Conservation (phyloP, 2,888 invertebrate genomes). For the Mayetiola destructor region DNA sequence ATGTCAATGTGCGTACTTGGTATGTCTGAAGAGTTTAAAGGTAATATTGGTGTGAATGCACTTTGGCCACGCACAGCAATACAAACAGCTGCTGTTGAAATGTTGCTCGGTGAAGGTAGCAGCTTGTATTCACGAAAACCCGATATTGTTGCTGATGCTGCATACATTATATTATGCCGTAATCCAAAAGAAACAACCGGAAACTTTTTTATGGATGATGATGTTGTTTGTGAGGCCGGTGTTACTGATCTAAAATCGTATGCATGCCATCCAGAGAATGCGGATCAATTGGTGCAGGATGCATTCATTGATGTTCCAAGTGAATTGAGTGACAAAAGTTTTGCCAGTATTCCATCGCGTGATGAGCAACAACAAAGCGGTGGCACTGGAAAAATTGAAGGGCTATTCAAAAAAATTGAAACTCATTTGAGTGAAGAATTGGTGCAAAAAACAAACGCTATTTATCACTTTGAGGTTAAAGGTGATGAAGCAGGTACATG, state of each 20-base stretch:
- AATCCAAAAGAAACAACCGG: constrained; percentile 70
- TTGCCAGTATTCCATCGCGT: constrained; percentile 44
- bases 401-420: constrained; percentile 58
- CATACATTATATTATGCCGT: constrained; percentile 36
- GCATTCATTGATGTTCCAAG: constrained; percentile 58
- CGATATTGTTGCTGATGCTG: constrained; percentile 35
- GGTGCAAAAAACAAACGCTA: constrained; percentile 65
- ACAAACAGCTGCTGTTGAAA: constrained; percentile 83
- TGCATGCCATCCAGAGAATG: constrained; percentile 58
- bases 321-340: constrained; percentile 50
- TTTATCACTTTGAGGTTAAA: constrained; percentile 77
- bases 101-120: constrained; percentile 50
- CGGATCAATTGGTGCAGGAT: constrained; percentile 61
- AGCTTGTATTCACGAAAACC: constrained; percentile 31
- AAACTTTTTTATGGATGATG: constrained; percentile 86
- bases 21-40: constrained; percentile 86
- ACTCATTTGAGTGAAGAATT: constrained; percentile 56
- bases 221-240: constrained; percentile 62
- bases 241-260: constrained; percentile 73
- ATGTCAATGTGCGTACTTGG: constrained; percentile 98
- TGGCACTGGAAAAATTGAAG: constrained; percentile 41
- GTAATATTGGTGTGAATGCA: constrained; percentile 83
- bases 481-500: constrained; percentile 58
- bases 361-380: not conserved
- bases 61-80: constrained; percentile 93